Evolutionary conservation across 1,140 invertebrate genomes (phyloP).

Genomic region (Colletes latitarsis): DNA sequence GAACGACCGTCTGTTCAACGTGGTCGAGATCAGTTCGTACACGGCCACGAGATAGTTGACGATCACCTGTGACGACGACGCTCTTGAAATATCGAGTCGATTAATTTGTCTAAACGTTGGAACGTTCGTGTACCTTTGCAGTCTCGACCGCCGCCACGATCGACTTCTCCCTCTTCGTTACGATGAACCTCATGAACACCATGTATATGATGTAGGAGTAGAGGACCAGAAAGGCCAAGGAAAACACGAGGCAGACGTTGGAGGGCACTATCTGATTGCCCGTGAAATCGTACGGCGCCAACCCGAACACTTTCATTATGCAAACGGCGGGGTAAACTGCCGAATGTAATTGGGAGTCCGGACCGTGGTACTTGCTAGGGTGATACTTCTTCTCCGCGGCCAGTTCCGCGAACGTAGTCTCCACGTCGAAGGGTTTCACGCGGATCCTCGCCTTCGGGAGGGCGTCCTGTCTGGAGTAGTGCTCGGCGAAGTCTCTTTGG

Average conservation of each 20-base stretch:
- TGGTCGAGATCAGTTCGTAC: conserved; percentile 49
- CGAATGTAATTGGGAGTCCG: conserved; percentile 71
- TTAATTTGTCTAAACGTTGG: background rate
- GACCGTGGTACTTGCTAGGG: conserved; percentile 39
- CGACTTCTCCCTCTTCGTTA: background rate
- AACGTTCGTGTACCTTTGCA: conserved; percentile 63
- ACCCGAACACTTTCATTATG: conserved; percentile 67
- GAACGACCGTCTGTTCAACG: conserved; percentile 58
- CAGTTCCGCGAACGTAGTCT: conserved; percentile 1
- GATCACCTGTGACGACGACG: conserved; percentile 58
- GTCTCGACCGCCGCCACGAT: conserved; percentile 64
- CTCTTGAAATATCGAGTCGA: background rate
- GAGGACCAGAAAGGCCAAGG: conserved; percentile 12
- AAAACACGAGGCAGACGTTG: conserved; percentile 51
- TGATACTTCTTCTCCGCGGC: background rate
- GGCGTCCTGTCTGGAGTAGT: background rate
- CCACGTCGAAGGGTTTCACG: conserved; percentile 23
- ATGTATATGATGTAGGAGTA: conserved; percentile 56
- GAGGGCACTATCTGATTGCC: conserved; percentile 68
- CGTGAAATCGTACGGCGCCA: conserved; percentile 72
- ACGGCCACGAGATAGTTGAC: conserved; percentile 65
- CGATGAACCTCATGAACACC: conserved; percentile 38
- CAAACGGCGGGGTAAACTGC: conserved; percentile 69
- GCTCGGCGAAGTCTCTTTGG: background rate
- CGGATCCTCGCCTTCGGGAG: background rate